Percentiles rank a stretch among this genome's conserved stretches.
phyloP scores from a whole-genome alignment of 1,140 invertebrate species.

The Mizuhopecten yessoensis region DNA sequence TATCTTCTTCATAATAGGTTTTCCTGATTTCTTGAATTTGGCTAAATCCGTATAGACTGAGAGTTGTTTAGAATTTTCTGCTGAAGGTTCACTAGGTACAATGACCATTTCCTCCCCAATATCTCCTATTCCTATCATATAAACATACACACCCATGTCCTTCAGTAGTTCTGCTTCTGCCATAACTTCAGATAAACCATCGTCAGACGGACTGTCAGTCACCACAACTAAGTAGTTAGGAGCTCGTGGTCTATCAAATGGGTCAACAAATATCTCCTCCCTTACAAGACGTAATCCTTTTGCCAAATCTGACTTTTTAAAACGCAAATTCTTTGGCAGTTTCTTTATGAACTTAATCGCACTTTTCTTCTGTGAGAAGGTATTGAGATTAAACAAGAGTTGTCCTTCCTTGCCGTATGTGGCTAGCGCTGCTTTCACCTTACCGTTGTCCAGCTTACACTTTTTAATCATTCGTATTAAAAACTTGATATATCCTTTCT shows the following conservation, averaged over 20 bases:
- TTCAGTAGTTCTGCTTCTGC: slow-evolving; percentile 20
- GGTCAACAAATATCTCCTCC: not conserved
- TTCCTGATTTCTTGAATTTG: slow-evolving; percentile 57
- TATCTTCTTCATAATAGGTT: slow-evolving; percentile 52
- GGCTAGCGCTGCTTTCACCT: slow-evolving; percentile 58
- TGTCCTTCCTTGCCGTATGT: slow-evolving; percentile 53
- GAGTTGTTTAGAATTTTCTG: slow-evolving; percentile 55
- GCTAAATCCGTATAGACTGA: slow-evolving; percentile 49
- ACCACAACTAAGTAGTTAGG: slow-evolving; percentile 67
- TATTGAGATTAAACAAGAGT: slow-evolving; percentile 51
- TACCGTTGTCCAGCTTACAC: slow-evolving; percentile 54
- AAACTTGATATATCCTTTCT: slow-evolving; percentile 59
- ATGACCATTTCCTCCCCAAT: slow-evolving; percentile 61
- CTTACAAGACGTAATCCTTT: slow-evolving; percentile 41
- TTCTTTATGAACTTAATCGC: slow-evolving; percentile 55
- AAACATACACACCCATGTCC: slow-evolving; percentile 53
- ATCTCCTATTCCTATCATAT: slow-evolving; percentile 67
- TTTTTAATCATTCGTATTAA: slow-evolving; percentile 58
- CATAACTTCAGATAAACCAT: not conserved
- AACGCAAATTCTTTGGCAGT: slow-evolving; percentile 52
- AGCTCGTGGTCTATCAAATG: slow-evolving; percentile 53
- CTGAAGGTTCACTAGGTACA: slow-evolving; percentile 67
- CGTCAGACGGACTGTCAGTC: slow-evolving; percentile 66
- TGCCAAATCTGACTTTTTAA: slow-evolving; percentile 51
- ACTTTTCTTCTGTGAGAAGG: slow-evolving; percentile 52